Base-by-base conservation (phyloP, 2,888 invertebrate genomes). In the Ommatoiulus sabulosus region DNA sequence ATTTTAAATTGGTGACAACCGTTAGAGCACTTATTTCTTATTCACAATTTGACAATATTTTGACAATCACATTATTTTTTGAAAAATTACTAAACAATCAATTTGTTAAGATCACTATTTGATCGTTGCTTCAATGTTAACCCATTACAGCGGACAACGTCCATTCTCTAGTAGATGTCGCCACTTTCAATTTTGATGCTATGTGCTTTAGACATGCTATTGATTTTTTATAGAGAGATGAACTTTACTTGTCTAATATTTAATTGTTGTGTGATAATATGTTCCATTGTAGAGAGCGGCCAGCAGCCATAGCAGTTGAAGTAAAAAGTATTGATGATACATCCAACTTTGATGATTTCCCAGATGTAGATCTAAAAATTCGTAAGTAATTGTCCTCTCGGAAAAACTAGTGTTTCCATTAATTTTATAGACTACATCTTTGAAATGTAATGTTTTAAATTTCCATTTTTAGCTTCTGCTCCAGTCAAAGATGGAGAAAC, bases 301-400 rank as follows among this genome's bases (percentile, higher is more conserved):
- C 99, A 87, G 98, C 99, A 90, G 99, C 99, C 91, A 99, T 99
- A 93, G 96, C 97, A 87, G 98, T 99, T 44, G 98, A 98, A 92
- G 98, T 99, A 89, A 97, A 97, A 93, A 98, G 99, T 91, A 99
- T 99, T 91, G 99, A 99, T 93, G 99, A 99, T 93, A 99, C 99
- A 84, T 99, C 99, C 91, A 99, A 99, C 94, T 99, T 99, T 93
- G 99, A 99, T 94, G 99, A 99, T 92, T 99, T 99, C 94, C 99
- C 99, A 7, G 99, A 99, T 93, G 98, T 98, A 92, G 99, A 99
- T 93, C 95, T 99, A 91, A 97, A 98, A 94, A 98, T 99, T 94
- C 98, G 98, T 98, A 95, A 96, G 97, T 15, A 80, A 63, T 10
- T 24, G 6, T 1, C 72, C 80, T 43, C 24, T 12, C n/a, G 52